phyloP scores from a whole-genome alignment of 1,140 invertebrate species.

The Zaprionus nigranus region DNA sequence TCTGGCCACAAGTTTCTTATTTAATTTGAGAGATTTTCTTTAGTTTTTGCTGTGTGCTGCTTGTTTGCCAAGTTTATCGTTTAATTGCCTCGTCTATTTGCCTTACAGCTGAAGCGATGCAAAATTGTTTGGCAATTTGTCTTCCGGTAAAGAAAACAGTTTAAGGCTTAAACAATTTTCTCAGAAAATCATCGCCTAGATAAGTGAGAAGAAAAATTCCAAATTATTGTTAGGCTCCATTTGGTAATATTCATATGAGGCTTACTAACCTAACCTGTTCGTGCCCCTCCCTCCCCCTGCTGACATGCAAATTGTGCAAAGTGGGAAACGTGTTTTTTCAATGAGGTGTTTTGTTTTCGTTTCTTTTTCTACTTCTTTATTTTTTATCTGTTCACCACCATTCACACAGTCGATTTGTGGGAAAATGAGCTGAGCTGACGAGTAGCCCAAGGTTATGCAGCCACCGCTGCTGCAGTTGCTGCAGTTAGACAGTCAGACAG shows the following conservation, averaged over 20 bases:
- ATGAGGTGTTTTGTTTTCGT: constrained; percentile 8
- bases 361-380: constrained; percentile 13
- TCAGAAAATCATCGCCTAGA: neutral
- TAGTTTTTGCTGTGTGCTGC: neutral
- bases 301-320: constrained; percentile 50
- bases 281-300: constrained; percentile 6
- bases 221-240: neutral
- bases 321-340: constrained; percentile 49
- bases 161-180: constrained; percentile 15
- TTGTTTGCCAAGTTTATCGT: constrained; percentile 28
- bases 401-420: constrained; percentile 51
- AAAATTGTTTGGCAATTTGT: constrained; percentile 32
- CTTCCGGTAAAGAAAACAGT: neutral
- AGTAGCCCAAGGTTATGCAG: constrained; percentile 42
- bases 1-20: constrained; percentile 1
- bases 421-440: constrained; percentile 42
- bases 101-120: neutral
- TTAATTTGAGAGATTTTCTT: constrained; percentile 2
- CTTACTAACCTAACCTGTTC: constrained; percentile 26
- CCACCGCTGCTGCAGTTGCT: constrained; percentile 29
- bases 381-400: constrained; percentile 11
- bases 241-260: constrained; percentile 24
- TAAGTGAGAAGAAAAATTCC: constrained; percentile 5
- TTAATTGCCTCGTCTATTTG: constrained; percentile 33
- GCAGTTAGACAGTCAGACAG: constrained; percentile 28